Percentiles rank a stretch among this genome's conserved stretches.
These are phyloP conservation scores for Pantala flavescens DNA, from an alignment of 1,140 invertebrate species.

Conservation along the genomic window DNA sequence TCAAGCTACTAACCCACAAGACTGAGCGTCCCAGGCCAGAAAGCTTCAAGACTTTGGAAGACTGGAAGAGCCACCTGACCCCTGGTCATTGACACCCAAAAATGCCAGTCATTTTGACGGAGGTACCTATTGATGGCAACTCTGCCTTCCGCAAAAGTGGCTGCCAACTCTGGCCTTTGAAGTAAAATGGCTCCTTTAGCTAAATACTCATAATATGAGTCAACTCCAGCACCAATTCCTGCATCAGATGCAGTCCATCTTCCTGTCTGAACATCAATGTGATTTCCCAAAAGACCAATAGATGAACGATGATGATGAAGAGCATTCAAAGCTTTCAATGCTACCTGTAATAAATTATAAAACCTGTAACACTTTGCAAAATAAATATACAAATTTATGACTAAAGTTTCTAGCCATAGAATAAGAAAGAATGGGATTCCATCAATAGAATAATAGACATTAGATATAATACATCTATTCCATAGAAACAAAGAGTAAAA, in stretches of 20 bases:
- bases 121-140: conserved; percentile 76
- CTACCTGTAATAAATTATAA: conserved; percentile 56
- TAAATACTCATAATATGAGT: conserved; percentile 98
- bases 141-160: conserved; percentile 80
- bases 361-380: conserved; percentile 12
- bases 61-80: conserved; percentile 91
- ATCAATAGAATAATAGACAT: too few relatives aligned
- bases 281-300: conserved; percentile 92
- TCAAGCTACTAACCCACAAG: conserved; percentile 49
- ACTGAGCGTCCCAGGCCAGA: conserved; percentile 94
- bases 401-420: neutral
- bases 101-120: conserved; percentile 87
- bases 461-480: too few relatives aligned
- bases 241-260: conserved; percentile 95
- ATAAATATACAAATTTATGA: neutral
- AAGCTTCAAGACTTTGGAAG: conserved; percentile 96
- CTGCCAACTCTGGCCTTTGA: conserved; percentile 75
- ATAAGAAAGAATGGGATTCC: too few relatives aligned
- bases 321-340: conserved; percentile 80
- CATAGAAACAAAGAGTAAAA: too few relatives aligned
- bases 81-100: conserved; percentile 93
- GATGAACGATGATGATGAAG: conserved; percentile 75
- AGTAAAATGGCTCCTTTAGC: conserved; percentile 80
- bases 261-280: conserved; percentile 89
- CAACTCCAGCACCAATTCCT: conserved; percentile 87